Evolutionary conservation across 2,113 vertebrate species (phyloP), one percentile per base, ranked within the genome.

Genomic region (Megaptera novaeangliae): DNA sequence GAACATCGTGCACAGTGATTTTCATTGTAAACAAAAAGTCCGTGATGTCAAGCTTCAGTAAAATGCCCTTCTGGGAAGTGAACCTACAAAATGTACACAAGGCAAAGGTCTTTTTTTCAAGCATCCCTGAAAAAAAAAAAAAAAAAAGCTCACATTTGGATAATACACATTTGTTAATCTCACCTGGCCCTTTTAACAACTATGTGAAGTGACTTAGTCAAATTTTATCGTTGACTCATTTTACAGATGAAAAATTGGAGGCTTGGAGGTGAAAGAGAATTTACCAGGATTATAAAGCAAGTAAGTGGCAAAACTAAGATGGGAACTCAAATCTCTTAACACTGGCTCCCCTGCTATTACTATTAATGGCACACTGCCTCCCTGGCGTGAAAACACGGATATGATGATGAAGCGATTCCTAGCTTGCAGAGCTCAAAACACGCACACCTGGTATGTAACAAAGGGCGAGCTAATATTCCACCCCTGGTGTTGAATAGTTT

Each of bases 211-310:
- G 34, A 93, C 52, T 71, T n/a, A 94, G 82, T 92, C 71, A 72
- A 21, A 85, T 75, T 95, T 91, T 80, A 78, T 78, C 36, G 8
- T 5, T 85, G 64, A n/a, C 29, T 85, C 59, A 91, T 85, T 95
- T 66, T 94, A 75, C 8, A 97, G 94, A 88, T 75, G 20, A 52
- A 95, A 96, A 95, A 96, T 49, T 13, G 66, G 57, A 97, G 46
- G 10, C 55, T 89, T 0, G 34, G 66, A 20, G 52, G 59, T 84
- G 27, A 66, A 77, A 94, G 55, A 63, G 9, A 87, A 94, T 57
- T 96, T 69, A 68, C 55, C 61, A 61, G 86, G 31, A 92, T 61
- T 34, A 78, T 68, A 44, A 57, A 69, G 52, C n/a, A 96, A 89
- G 75, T 31, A 92, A 97, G 64, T 2, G 85, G 31, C 12, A 92